Evolutionary conservation across 2,797 vertebrate species (phyloP), one percentile per base, ranked within the genome.

Genomic region (Liasis olivaceus): DNA sequence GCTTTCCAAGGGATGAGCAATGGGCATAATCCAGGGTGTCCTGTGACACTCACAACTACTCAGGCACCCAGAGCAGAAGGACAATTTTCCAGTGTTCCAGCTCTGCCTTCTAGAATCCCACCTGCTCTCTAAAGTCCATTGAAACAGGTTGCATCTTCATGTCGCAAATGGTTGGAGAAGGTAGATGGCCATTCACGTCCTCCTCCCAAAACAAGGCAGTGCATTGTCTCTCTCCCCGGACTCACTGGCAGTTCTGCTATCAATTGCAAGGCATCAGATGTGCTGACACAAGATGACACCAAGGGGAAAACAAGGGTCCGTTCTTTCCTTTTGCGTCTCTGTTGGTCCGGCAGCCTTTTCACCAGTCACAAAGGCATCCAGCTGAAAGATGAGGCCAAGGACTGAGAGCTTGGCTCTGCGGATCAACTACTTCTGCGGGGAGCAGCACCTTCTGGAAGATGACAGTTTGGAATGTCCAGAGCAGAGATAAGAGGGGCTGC

Each of bases 181-280:
- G 77, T 60, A 1, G 0, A 86, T 69, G 87, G 84, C 94, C 0
- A 87, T 91, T 88, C 92, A 5, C 12, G 51, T 93, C 91, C 91
- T 93, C 89, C 93, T 90, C 85, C 89, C 93, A 77, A 94, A 85
- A 24, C 89, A 93, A 63, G 5, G 85, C 93, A 7, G 56, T 31
- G 90, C 17, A 12, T 47, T 47, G 72, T 91, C 24, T 94, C 64
- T 11, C 20, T 24, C 59, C 26, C 15, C 93, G 54, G 36, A 7
- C 93, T 97, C 96, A 96, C 97, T 97, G 97, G 97, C 96, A 90
- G 96, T 95, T 93, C 95, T 91, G 91, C 93, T 11, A 85, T 91
- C 97, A 97, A 97, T 64, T 94, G 97, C 97, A 88, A 95, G 95
- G 93, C 94, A 93, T 94, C 94, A 94, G 72, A 91, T 90, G 88